Evolutionary conservation across 2,888 invertebrate genomes (phyloP).

Genomic region (Cynaeus angustus): DNA sequence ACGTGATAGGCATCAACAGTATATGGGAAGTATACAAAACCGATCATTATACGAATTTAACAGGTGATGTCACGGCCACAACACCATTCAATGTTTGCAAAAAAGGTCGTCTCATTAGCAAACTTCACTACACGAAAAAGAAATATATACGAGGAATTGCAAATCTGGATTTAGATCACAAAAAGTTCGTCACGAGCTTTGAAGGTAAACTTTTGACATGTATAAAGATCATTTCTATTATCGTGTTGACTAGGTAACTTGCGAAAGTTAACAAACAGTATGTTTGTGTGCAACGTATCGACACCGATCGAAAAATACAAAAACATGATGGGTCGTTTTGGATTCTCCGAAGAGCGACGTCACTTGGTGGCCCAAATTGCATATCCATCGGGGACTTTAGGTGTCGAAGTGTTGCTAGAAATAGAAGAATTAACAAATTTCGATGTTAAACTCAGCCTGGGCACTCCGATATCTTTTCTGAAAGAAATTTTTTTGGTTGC

Average conservation of each 20-base stretch:
- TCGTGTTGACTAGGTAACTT: constrained; percentile 75
- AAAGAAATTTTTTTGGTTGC: constrained; percentile 80
- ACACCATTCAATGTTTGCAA: constrained; percentile 83
- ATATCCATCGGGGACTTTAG: constrained; percentile 80
- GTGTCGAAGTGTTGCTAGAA: constrained; percentile 79
- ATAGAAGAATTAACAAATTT: constrained; percentile 80
- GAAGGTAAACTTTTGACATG: constrained; percentile 71
- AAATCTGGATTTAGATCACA: constrained; percentile 81
- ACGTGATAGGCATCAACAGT: constrained; percentile 80
- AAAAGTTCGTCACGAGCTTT: constrained; percentile 79
- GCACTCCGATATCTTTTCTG: constrained; percentile 83
- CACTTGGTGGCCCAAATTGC: constrained; percentile 84
- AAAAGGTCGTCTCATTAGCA: constrained; percentile 80
- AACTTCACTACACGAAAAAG: constrained; percentile 78
- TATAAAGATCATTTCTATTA: not conserved
- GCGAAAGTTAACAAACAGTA: constrained; percentile 82
- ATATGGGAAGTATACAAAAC: constrained; percentile 79
- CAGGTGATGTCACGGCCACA: constrained; percentile 78
- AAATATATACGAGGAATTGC: constrained; percentile 81
- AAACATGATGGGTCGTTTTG: constrained; percentile 80
- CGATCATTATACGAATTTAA: constrained; percentile 76
- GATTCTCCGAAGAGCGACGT: constrained; percentile 80
- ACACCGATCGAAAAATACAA: constrained; percentile 82
- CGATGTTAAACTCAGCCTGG: constrained; percentile 82
- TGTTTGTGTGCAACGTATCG: constrained; percentile 83